Evolutionary conservation across 2,888 invertebrate species (phyloP), one percentile per base, ranked within the genome.

Genomic region (Acanthosepion esculentum): DNA sequence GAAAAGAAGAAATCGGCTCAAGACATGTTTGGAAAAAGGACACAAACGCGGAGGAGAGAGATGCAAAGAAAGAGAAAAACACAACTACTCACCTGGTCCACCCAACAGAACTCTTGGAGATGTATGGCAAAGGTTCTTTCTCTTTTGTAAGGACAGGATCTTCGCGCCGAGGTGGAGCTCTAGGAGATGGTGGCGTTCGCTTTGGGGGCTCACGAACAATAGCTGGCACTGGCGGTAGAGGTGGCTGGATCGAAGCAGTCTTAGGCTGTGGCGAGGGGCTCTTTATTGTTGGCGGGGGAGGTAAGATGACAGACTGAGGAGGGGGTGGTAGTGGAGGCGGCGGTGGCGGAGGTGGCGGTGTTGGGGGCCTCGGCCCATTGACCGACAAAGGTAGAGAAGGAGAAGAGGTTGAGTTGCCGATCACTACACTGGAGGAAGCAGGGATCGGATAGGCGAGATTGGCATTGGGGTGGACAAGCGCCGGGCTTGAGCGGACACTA

Each of bases 221-320:
- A 55, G 94, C 33, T 55, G 94, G 94, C 94, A 94, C 94, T 94
- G 94, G 94, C 55, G 94, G 94, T 94, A 55, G 94, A 55, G 94
- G 33, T 33, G 59, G 94, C 50, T 48, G 94, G n/a, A 53, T 53
- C 10, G 93, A 50, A 93, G 93, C 93, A 93, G 93, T 48, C 53
- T 93, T 93, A 53, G 93, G 53, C 93, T 93, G 93, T n/a, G 94
- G 94, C 33, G 94, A 94, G 41, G 64, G 64, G 55, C 94, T 94
- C 48, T 94, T 94, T 59, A 94, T 53, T 48, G 48, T 48, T 15
- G 94, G 94, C 18, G 94, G 59, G 55, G 94, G 59, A 55, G 94
- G 59, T 29, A 64, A 29, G 94, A 94, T 55, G 41, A 55, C 48
- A 29, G 94, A 48, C n/a, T 48, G 55, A 48, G 94, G 53, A 10